Evolutionary conservation across 2,797 vertebrate genomes (phyloP), one percentile per base, ranked within the genome.

Genomic region (Danio albolineatus): DNA sequence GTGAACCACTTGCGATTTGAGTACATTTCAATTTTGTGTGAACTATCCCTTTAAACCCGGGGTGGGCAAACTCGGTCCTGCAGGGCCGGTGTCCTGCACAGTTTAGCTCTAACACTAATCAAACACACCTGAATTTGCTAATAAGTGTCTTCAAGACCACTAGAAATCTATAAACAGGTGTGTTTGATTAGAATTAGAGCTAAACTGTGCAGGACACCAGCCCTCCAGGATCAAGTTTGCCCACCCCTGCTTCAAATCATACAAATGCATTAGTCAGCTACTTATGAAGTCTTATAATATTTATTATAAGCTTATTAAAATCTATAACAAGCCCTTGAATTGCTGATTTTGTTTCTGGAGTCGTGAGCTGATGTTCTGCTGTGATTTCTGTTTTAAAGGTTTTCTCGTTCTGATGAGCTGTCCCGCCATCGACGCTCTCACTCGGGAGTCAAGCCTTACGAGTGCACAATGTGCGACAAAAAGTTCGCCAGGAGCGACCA

Each of bases 401-500:
- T 95, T 87, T 95, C 94, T 54, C 90, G 94, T 5, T 95, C 94
- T 0, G 94, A 95, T 4, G 94, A 95, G 65, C 87, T 95, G 46
- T 95, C 94, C 7, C 93, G 94, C 41, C 94, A 95, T 75, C 89
- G 93, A 2, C 93, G 94, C 84, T 95, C 94, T 60, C 94, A 95
- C 89, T 95, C 94, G 0, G 94, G 94, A 59, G 87, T 95, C 80
- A 95, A 95, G 81, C 94, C 94, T 0, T 95, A 95, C 54, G 90
- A 92, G 87, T 95, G 94, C 83, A 90, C 90, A 0, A 88, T 95
- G 85, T 95, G 94, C 3, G 93, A 94, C 65, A 95, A 95, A 87
- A 95, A 95, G 89, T 95, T 95, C 0, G 94, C 94, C 80, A 91
- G 94, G 86, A 95, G 94, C 4, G 94, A 95, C 83, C 94, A 95